Evolutionary conservation across 2,113 vertebrate species (phyloP).

Genomic region (Silurus glanis): DNA sequence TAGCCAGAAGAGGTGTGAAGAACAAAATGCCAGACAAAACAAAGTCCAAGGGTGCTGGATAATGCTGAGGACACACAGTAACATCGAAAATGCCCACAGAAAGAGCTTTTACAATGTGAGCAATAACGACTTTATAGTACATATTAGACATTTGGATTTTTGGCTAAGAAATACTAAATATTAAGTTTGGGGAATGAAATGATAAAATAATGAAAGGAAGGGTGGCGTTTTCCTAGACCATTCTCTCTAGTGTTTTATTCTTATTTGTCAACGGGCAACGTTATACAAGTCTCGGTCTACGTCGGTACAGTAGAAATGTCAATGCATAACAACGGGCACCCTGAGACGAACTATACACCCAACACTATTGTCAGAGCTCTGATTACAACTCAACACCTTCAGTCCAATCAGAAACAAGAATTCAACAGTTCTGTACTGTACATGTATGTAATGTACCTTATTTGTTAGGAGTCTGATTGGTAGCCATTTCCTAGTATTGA

Average conservation of each 20-base stretch:
- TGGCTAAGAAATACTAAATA: not conserved
- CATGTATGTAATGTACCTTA: not conserved
- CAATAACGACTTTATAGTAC: not conserved
- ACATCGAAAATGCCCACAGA: not conserved
- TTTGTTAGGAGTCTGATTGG: not conserved
- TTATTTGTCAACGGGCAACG: not conserved
- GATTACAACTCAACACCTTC: no score
- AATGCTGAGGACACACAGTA: not conserved
- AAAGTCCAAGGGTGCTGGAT: not conserved
- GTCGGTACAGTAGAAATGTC: not conserved
- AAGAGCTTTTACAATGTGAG: not conserved
- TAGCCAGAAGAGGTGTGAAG: not conserved
- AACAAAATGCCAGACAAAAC: not conserved
- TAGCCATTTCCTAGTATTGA: conserved; percentile 12
- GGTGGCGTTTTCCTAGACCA: not conserved
- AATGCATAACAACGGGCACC: not conserved
- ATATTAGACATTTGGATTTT: not conserved
- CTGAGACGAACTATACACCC: not conserved
- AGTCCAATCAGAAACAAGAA: not conserved
- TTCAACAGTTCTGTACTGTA: not conserved
- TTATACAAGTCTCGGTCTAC: not conserved
- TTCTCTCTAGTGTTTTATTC: not conserved
- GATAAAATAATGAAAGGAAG: not conserved
- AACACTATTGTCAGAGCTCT: not conserved
- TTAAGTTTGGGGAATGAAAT: not conserved